Conservation (phyloP, 2,113 vertebrate genomes). For the Corvus cornix region DNA sequence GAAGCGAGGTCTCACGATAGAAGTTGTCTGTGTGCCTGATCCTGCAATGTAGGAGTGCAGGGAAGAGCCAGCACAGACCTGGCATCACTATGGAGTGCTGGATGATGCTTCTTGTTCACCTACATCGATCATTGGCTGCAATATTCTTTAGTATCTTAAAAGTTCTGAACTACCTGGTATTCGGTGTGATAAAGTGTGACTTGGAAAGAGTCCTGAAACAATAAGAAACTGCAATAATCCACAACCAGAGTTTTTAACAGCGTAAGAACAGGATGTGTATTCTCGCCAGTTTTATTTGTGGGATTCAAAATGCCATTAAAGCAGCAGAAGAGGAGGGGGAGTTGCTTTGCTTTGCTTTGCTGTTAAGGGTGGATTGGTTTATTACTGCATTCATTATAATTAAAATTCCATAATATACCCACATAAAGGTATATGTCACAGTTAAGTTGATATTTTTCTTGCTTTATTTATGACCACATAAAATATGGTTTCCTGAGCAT, state of each 20-base stretch:
- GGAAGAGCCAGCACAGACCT: not conserved
- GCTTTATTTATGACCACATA: constrained; percentile 70
- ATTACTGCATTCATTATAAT: constrained; percentile 64
- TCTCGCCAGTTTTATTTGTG: constrained; percentile 58
- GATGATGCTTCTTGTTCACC: not conserved
- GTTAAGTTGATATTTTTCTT: constrained; percentile 63
- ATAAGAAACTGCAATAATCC: constrained; percentile 55
- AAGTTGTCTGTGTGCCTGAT: not conserved
- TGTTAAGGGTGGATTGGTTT: constrained; percentile 49
- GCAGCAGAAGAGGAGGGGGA: not conserved
- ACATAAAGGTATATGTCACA: constrained; percentile 54
- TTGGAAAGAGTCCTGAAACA: constrained; percentile 62
- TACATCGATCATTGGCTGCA: not conserved
- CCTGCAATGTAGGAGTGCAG: not conserved
- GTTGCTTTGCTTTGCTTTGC: constrained; percentile 1
- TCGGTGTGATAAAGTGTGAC: not conserved
- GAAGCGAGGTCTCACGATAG: not conserved
- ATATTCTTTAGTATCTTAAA: not conserved
- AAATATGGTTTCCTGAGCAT: constrained; percentile 66
- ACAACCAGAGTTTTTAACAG: constrained; percentile 19
- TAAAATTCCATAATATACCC: constrained; percentile 66
- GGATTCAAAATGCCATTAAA: constrained; percentile 50
- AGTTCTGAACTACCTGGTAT: constrained; percentile 4
- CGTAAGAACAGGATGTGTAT: constrained; percentile 45
- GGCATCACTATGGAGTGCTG: fast-evolving